These are phyloP conservation scores for Drosophila histrio DNA, from an alignment of 2,888 invertebrate species.

Conservation along the genomic window DNA sequence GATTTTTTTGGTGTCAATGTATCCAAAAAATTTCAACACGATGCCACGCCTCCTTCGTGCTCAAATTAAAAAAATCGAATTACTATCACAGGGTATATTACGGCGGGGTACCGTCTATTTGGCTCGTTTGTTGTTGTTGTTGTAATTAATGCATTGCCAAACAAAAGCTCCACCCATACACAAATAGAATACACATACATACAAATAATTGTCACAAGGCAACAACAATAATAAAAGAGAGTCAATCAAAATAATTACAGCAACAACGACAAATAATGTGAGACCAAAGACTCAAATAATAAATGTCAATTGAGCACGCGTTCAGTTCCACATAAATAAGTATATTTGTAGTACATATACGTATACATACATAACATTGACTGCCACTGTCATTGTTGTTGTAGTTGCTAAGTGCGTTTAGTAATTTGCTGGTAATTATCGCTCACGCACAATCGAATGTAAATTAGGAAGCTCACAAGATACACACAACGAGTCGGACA, in stretches of 20 bases:
- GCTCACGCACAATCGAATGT: constrained; percentile 74
- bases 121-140: constrained; percentile 4
- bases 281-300: constrained; percentile 48
- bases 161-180: constrained; percentile 32
- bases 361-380: not conserved
- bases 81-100: too few species aligned
- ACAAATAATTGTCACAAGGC: constrained; percentile 18
- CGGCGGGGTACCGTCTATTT: too few species aligned
- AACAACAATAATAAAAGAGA: constrained; percentile 37
- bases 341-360: not conserved
- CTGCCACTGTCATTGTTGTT: constrained; percentile 28
- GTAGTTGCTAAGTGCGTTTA: constrained; percentile 69
- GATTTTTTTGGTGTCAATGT: too few species aligned
- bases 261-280: constrained; percentile 32
- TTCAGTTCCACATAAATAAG: constrained; percentile 8
- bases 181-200: not conserved
- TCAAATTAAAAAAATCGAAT: too few species aligned
- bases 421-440: constrained; percentile 78
- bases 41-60: too few species aligned
- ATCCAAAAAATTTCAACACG: too few species aligned
- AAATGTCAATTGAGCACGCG: constrained; percentile 72
- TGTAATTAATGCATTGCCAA: constrained; percentile 34
- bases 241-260: constrained; percentile 58
- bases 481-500: not conserved
- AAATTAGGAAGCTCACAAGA: constrained; percentile 38